Base-by-base conservation (phyloP, 2,888 invertebrate species). In the Agrochola litura region DNA sequence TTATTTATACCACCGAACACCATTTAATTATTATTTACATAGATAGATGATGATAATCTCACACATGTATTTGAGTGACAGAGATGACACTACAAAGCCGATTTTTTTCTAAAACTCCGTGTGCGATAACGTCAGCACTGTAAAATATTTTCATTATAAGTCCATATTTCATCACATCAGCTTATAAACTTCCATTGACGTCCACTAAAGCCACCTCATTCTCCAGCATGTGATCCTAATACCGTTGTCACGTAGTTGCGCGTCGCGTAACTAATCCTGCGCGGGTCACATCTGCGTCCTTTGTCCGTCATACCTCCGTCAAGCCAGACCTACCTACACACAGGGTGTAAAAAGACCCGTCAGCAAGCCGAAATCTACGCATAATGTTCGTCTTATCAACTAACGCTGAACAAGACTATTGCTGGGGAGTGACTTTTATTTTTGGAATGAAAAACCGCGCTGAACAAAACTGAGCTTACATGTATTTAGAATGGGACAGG, bases 261-360 rank as follows among this genome's bases (percentile, higher is more conserved):
- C 54, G 80, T 30, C 64, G 67, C 61, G 56, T 68, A 9, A 52
- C 72, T 84, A 84, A 81, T 84, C 80, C 72, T 64, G 1, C 25
- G 79, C 14, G 80, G 58, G 83, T 83, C 73, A 66, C 85, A 73
- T 69, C 85, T 81, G 85, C 46, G 82, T 81, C 82, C 73, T 65
- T 56, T 67, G 81, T 61, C 67, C 68, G 73, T 84, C 81, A 80
- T 6, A 82, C 81, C 85, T 82, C 43, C 60, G 30, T 84, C 81
- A 84, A 46, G 49, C 8, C 12, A 3, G 14, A 30, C 22, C 41
- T 41, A 41, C 60, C 43, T 19, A 25, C 43, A 25, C 6, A 8
- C 16, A 8, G 58, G 16, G 43, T 43, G 58, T 30, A 63, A 43
- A 56, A 73, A 78, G 16, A 14, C n/a, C 19, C 82, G 74, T 74